phyloP scores from a whole-genome alignment of 2,888 invertebrate genomes.

The Pseudococcus viburni region DNA sequence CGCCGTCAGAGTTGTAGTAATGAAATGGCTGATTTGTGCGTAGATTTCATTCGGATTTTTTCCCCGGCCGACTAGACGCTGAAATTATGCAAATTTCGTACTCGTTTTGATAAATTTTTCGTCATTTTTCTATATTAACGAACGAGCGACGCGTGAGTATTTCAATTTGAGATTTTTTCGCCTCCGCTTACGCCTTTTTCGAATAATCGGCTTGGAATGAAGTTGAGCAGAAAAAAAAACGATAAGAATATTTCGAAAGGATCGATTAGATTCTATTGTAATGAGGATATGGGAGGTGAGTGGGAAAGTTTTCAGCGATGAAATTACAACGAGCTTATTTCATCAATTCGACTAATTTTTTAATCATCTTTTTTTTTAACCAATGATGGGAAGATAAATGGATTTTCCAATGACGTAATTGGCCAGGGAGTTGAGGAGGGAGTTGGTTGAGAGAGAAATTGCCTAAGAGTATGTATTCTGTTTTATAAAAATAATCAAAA shows the following conservation, averaged over 20 bases:
- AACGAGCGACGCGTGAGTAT: not conserved
- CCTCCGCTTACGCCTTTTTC: not conserved
- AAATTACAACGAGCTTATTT: too few species aligned
- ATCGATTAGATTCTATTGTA: slow-evolving; percentile 6
- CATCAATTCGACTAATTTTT: too few species aligned
- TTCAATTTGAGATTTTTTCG: not conserved
- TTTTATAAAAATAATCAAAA: too few species aligned
- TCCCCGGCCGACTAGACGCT: not conserved
- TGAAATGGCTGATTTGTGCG: not conserved
- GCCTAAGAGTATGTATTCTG: too few species aligned
- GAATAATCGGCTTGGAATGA: not conserved
- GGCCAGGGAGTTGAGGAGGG: too few species aligned
- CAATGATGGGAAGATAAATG: too few species aligned
- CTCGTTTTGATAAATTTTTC: not conserved
- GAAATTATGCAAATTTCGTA: not conserved
- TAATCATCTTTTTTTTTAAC: too few species aligned
- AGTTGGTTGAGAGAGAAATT: too few species aligned
- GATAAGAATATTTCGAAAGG: slow-evolving; percentile 24
- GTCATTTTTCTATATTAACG: not conserved
- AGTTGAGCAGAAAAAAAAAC: not conserved
- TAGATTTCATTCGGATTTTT: not conserved
- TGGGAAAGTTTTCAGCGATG: too few species aligned
- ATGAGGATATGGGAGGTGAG: too few species aligned
- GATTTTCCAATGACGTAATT: too few species aligned
- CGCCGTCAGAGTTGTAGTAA: not conserved